Evolutionary conservation across 2,888 invertebrate species (phyloP).

Genomic region (Chrysopilus asiliformis): DNA sequence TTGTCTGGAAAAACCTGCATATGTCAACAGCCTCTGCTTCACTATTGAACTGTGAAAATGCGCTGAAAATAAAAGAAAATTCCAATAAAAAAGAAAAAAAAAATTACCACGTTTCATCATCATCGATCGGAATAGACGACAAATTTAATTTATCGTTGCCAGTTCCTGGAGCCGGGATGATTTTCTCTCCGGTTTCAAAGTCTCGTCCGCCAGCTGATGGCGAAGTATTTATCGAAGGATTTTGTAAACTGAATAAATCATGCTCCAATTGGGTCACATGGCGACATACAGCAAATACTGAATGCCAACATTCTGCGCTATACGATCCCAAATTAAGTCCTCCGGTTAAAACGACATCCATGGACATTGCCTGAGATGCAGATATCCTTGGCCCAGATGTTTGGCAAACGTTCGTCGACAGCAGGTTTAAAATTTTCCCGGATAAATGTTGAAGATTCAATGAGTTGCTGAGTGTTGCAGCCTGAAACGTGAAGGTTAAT

Average conservation of each 20-base stretch:
- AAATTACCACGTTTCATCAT: constrained; percentile 62
- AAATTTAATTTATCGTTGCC: constrained; percentile 47
- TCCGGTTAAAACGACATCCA: constrained; percentile 77
- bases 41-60: no score
- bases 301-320: constrained; percentile 89
- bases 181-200: constrained; percentile 31
- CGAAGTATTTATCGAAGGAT: constrained; percentile 28
- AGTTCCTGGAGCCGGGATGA: constrained; percentile 35
- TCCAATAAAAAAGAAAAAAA: neutral
- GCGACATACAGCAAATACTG: constrained; percentile 86
- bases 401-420: constrained; percentile 83
- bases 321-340: constrained; percentile 87
- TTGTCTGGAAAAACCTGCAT: no score
- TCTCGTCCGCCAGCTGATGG: constrained; percentile 31
- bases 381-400: constrained; percentile 62
- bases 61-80: no score
- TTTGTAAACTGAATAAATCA: constrained; percentile 71
- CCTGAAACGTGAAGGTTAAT: constrained; percentile 36
- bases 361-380: constrained; percentile 79
- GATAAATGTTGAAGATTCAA: constrained; percentile 81
- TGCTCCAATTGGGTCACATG: constrained; percentile 88
- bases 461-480: constrained; percentile 78
- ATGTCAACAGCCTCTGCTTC: no score
- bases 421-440: constrained; percentile 72
- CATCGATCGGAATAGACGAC: constrained; percentile 48